Evolutionary conservation across 2,113 vertebrate genomes (phyloP).

Genomic region (Istiophorus platypterus): DNA sequence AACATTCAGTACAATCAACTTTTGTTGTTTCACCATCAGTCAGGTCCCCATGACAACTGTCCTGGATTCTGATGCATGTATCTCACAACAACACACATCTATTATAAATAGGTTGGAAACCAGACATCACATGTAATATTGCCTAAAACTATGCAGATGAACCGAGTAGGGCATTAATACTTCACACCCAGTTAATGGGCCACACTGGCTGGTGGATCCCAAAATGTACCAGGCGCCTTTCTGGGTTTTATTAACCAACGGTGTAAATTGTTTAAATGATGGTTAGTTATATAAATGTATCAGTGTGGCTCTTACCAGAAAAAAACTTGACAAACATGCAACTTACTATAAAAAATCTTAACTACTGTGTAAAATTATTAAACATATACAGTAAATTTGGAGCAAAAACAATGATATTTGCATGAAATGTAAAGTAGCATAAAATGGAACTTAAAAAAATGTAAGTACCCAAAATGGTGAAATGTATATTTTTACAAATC

Average conservation of each 20-base stretch:
- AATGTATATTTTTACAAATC: too few relatives aligned
- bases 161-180: not conserved
- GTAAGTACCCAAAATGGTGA: too few relatives aligned
- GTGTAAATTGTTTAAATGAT: not conserved
- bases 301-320: not conserved
- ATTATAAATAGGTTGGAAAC: conserved; percentile 73
- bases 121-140: conserved; percentile 33
- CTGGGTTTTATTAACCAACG: not conserved
- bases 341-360: not conserved
- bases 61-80: conserved; percentile 74
- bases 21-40: conserved; percentile 76
- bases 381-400: too few relatives aligned
- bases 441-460: too few relatives aligned
- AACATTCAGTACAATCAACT: conserved; percentile 75
- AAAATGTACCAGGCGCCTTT: not conserved
- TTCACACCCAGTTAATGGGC: not conserved
- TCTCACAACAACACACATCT: conserved; percentile 69
- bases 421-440: too few relatives aligned
- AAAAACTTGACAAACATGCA: not conserved
- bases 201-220: not conserved
- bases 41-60: conserved; percentile 80
- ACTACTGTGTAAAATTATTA: too few relatives aligned
- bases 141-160: conserved; percentile 41
- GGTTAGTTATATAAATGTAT: not conserved
- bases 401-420: too few relatives aligned